Percentiles rank a stretch among this genome's conserved stretches.
Evolutionary conservation across 2,888 invertebrate species (phyloP).

Genomic region (Cryptus viduatorius): DNA sequence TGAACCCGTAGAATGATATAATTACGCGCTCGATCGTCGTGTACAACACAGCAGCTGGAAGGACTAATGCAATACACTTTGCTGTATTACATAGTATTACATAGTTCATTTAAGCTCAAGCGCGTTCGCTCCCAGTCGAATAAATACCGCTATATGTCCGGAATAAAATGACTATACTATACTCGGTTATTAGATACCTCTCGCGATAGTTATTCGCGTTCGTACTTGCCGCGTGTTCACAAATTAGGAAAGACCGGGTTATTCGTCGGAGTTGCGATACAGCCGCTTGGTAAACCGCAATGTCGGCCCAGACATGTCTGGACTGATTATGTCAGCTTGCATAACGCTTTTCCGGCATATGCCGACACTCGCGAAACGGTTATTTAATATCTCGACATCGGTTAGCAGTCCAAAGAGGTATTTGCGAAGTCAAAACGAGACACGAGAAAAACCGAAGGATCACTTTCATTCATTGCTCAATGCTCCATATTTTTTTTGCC

Average conservation of each 20-base stretch:
- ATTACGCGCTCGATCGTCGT: too few species aligned
- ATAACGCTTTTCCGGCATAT: slow-evolving; percentile 5
- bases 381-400: slow-evolving; percentile 16
- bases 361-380: not conserved
- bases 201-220: not conserved
- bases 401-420: not conserved
- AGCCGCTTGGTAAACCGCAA: slow-evolving; percentile 3
- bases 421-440: not conserved
- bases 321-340: slow-evolving; percentile 20
- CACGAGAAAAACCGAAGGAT: not conserved
- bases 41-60: too few species aligned
- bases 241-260: slow-evolving; percentile 16
- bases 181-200: too few species aligned
- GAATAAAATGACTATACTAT: too few species aligned
- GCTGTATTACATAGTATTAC: too few species aligned
- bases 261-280: not conserved
- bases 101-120: too few species aligned
- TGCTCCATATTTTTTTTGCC: not conserved
- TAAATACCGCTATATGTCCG: too few species aligned
- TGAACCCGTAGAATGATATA: too few species aligned
- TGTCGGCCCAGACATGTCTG: slow-evolving; percentile 14
- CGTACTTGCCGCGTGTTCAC: slow-evolving; percentile 5
- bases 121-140: too few species aligned
- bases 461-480: not conserved
- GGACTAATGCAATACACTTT: too few species aligned